phyloP scores from a whole-genome alignment of 2,888 invertebrate genomes.

The Lamproptera curius region DNA sequence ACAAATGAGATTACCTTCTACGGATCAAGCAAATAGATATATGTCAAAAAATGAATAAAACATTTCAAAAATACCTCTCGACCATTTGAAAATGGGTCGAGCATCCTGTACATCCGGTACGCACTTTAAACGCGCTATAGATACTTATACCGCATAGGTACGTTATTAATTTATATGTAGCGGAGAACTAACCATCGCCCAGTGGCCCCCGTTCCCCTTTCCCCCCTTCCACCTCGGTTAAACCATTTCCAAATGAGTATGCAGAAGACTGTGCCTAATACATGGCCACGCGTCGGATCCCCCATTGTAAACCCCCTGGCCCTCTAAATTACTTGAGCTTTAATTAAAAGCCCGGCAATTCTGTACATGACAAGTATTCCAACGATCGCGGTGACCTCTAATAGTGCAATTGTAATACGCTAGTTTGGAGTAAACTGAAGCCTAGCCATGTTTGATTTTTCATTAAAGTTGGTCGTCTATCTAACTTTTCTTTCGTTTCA shows the following conservation, averaged over 20 bases:
- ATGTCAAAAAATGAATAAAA: too few relatives aligned
- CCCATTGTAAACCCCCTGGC: conserved; percentile 40
- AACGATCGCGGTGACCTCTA: conserved; percentile 51
- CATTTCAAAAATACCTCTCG: too few relatives aligned
- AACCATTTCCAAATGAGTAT: conserved; percentile 77
- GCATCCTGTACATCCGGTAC: conserved; percentile 44
- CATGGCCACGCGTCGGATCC: conserved; percentile 54
- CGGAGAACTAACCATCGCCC: conserved; percentile 71
- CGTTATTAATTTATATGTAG: conserved; percentile 77
- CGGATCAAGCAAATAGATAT: too few relatives aligned
- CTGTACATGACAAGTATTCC: conserved; percentile 75
- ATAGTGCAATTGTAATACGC: conserved; percentile 57
- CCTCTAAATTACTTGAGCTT: conserved; percentile 73
- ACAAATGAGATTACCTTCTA: too few relatives aligned
- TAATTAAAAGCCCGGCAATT: conserved; percentile 75
- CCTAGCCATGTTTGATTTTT: too few relatives aligned
- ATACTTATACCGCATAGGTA: conserved; percentile 52
- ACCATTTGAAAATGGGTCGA: too few relatives aligned
- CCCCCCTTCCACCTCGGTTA: conserved; percentile 48
- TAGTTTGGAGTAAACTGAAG: too few relatives aligned
- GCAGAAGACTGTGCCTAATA: conserved; percentile 69
- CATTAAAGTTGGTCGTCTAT: too few relatives aligned
- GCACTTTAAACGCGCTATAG: conserved; percentile 56
- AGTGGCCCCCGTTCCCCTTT: conserved; percentile 38
- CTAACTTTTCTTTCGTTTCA: too few relatives aligned